Evolutionary conservation across 2,113 vertebrate genomes (phyloP), one percentile per base, ranked within the genome.

Genomic region (Burhinus bistriatus): DNA sequence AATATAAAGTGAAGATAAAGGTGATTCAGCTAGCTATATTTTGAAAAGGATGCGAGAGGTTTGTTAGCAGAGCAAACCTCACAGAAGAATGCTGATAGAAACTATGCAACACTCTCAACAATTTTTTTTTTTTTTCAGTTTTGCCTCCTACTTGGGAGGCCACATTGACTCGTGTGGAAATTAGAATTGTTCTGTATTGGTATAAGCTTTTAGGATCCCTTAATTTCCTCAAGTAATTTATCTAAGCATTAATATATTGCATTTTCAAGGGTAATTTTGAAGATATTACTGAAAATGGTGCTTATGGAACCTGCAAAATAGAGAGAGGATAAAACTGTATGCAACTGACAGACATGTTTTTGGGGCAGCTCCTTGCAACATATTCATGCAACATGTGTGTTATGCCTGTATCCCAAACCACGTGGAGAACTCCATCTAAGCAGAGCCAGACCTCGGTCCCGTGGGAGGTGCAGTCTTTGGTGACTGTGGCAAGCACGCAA

Each of bases 381-480:
- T 30, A 11, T 22, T 26, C 29, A 12, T 38, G 23, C 32, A 14
- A 30, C 8, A 16, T 13, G 23, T 0, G 0, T 29, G 2, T n/a
- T 23, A 44, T 15, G 15, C 11, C 42, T 85, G 81, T 34, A 12
- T 25, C 47, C 55, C 62, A 80, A 2, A 9, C 9, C 5, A 19
- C 15, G 4, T 10, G 13, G 51, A 51, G 45, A 11, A 15, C 13
- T 57, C 52, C 29, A 15, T 7, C 18, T 7, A 15, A 21, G 47
- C 40, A 36, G 36, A 40, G 5, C 10, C 27, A 75, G 54, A 21
- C 11, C 27, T 80, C n/a, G 21, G 27, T 4, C 11, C n/a, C 13
- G 36, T 17, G 18, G 32, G 34, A 58, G 29, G 5, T 6, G 3
- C 26, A 4, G 34, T 6, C 17, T 14, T n/a, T 23, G 40, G n/a